phyloP scores from a whole-genome alignment of 2,797 vertebrate genomes.

The Chiloscyllium punctatum region DNA sequence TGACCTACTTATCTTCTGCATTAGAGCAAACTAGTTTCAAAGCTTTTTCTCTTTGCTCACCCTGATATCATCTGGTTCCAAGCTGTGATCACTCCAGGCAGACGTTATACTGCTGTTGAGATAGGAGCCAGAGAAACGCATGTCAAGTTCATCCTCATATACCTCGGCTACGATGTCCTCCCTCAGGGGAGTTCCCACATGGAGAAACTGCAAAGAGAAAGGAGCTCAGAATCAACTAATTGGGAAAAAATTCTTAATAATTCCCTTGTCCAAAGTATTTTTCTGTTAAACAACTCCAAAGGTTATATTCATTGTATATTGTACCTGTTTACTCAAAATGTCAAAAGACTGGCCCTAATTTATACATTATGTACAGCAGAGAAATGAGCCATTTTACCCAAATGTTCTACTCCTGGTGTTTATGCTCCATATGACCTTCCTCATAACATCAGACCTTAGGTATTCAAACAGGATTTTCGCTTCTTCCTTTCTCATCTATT shows the following conservation, averaged over 20 bases:
- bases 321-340: background rate
- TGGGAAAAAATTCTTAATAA: background rate
- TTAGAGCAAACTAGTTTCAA: background rate
- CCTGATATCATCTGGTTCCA: conserved; percentile 92
- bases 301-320: background rate
- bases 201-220: conserved; percentile 65
- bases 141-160: conserved; percentile 86
- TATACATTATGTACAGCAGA: background rate
- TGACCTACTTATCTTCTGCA: background rate
- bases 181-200: conserved; percentile 60
- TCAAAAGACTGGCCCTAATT: background rate
- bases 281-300: background rate
- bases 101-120: conserved; percentile 85
- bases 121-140: conserved; percentile 71
- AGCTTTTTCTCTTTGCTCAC: conserved; percentile 56
- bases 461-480: too few species aligned
- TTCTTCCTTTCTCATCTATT: background rate
- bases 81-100: conserved; percentile 80
- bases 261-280: background rate
- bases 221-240: background rate
- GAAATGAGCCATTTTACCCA: background rate
- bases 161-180: conserved; percentile 89
- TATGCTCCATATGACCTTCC: background rate
- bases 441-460: too few species aligned
- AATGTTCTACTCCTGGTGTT: background rate